These are phyloP conservation scores for Oreochromis spilurus DNA, from an alignment of 2,113 vertebrate species.

Conservation along the genomic window DNA sequence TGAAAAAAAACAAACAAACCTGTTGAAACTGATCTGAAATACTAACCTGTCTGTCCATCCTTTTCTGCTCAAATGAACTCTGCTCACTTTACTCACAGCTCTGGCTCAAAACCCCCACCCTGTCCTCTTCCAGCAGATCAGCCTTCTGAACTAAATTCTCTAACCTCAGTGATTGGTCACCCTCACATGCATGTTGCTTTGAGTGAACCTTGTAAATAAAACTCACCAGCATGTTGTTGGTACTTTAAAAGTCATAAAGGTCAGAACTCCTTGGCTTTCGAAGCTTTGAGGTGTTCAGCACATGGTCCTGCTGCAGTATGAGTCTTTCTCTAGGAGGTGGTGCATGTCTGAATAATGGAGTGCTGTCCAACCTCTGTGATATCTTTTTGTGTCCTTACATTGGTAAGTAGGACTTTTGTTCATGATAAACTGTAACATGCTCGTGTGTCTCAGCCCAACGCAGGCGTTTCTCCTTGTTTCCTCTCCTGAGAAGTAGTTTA, in stretches of 20 bases:
- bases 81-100: neutral
- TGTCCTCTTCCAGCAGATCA: neutral
- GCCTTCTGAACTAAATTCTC: neutral
- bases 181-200: neutral
- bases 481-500: neutral
- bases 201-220: neutral
- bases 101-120: neutral
- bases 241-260: neutral
- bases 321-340: neutral
- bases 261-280: neutral
- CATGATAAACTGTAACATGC: neutral
- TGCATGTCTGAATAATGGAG: neutral
- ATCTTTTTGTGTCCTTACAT: neutral
- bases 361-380: neutral
- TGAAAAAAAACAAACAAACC: neutral
- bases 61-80: neutral
- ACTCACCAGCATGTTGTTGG: neutral
- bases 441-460: neutral
- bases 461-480: neutral
- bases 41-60: neutral
- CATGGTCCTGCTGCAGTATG: neutral
- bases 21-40: neutral
- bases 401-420: neutral
- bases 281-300: neutral
- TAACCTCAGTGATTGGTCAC: neutral